These are phyloP conservation scores for Oenanthe melanoleuca DNA, from an alignment of 2,113 vertebrate species.

Conservation along the genomic window DNA sequence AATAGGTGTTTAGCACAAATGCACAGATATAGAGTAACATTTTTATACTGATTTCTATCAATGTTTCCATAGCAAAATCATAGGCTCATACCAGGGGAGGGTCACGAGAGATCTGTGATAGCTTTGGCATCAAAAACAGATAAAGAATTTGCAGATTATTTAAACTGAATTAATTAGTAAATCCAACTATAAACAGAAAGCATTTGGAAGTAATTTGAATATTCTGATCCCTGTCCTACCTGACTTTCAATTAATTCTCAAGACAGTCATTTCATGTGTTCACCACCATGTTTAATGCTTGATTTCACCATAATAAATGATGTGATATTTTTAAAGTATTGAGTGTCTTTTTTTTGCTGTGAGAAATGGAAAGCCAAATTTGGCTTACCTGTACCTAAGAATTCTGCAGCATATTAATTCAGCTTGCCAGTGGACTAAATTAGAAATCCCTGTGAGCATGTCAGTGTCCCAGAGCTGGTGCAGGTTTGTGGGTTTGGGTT, in stretches of 20 bases:
- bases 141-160: not conserved
- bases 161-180: not conserved
- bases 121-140: not conserved
- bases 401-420: not conserved
- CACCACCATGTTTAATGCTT: not conserved
- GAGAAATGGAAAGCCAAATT: not conserved
- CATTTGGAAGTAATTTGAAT: not conserved
- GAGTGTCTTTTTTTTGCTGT: not conserved
- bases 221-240: not conserved
- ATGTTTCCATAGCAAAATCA: not conserved
- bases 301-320: not conserved
- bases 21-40: not conserved
- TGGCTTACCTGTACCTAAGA: not conserved
- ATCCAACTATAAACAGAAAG: not conserved
- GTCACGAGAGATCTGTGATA: not conserved
- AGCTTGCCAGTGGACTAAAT: not conserved
- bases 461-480: not conserved
- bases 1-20: not conserved
- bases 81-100: fast-evolving
- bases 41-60: not conserved
- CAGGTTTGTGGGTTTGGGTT: not conserved
- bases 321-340: not conserved
- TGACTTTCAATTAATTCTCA: not conserved
- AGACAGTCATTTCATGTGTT: not conserved
- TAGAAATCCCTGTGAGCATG: not conserved